Conservation (phyloP, 53 echinoderm and acorn worm species). For the Holothuria leucospilota region DNA sequence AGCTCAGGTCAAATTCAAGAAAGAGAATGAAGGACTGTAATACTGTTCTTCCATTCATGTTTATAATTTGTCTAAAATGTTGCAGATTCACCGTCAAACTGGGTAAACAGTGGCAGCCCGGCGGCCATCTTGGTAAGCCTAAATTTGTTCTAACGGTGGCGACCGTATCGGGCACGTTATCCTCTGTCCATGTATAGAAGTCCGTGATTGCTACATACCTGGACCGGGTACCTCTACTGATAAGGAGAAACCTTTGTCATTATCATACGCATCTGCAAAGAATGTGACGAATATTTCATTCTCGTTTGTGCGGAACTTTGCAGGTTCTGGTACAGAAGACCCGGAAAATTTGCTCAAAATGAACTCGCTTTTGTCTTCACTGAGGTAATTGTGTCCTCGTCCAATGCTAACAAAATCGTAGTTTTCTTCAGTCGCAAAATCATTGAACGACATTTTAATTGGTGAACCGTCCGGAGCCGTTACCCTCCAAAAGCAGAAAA, state of each 20-base stretch:
- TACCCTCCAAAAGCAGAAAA: slow-evolving; percentile 65
- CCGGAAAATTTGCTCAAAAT: slow-evolving; percentile 72
- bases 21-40: no score
- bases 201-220: no score
- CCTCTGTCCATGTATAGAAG: no score
- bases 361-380: slow-evolving; percentile 24
- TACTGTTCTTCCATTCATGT: no score
- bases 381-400: slow-evolving; percentile 41
- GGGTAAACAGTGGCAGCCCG: no score
- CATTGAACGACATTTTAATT: slow-evolving; percentile 60
- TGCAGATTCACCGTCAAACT: no score
- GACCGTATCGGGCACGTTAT: no score
- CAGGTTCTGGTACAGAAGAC: slow-evolving; percentile 31
- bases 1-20: no score
- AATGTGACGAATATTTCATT: slow-evolving; percentile 71
- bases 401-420: slow-evolving; percentile 72
- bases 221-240: no score
- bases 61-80: no score
- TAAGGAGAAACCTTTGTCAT: slow-evolving; percentile 50
- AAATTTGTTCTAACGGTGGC: no score
- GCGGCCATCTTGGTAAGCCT: no score
- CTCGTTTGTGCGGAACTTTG: slow-evolving; percentile 47
- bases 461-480: slow-evolving; percentile 56
- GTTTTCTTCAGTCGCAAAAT: slow-evolving; percentile 64
- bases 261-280: slow-evolving; percentile 69